phyloP scores from a whole-genome alignment of 2,113 vertebrate genomes.

The Bucco capensis region DNA sequence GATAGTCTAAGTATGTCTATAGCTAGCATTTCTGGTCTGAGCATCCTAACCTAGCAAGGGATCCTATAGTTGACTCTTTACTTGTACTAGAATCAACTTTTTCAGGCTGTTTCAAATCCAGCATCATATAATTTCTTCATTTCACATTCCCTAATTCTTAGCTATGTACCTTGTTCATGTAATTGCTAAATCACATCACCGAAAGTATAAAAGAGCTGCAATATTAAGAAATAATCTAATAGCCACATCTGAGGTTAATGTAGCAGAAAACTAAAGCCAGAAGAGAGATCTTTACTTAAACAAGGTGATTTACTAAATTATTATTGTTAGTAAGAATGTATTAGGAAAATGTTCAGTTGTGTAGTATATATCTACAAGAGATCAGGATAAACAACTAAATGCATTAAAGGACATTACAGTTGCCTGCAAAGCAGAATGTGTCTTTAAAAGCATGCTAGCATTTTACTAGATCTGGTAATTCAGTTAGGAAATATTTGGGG shows the following conservation, averaged over 20 bases:
- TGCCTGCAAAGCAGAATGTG: neutral
- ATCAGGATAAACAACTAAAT: neutral
- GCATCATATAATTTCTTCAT: neutral
- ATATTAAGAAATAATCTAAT: neutral
- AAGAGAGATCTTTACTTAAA: neutral
- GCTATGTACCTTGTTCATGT: neutral
- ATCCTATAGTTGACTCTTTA: neutral
- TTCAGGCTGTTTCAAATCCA: neutral
- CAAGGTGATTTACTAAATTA: neutral
- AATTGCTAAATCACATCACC: neutral
- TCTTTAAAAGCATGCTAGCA: neutral
- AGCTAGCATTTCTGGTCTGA: neutral
- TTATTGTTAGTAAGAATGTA: neutral
- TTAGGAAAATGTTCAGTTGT: neutral
- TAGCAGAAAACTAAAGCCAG: conserved; percentile 19
- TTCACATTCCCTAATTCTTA: neutral
- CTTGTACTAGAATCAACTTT: neutral
- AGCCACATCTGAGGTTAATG: neutral
- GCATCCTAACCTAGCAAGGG: neutral
- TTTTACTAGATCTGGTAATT: neutral
- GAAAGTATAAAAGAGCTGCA: neutral
- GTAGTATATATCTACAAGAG: neutral
- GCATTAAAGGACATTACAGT: neutral
- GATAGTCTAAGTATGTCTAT: neutral
- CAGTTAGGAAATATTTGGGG: neutral